A percentile compares a stretch with the other conserved stretches of the same genome.
Evolutionary conservation across 2,888 invertebrate species (phyloP).

Genomic region (Temnothorax unifasciatus): DNA sequence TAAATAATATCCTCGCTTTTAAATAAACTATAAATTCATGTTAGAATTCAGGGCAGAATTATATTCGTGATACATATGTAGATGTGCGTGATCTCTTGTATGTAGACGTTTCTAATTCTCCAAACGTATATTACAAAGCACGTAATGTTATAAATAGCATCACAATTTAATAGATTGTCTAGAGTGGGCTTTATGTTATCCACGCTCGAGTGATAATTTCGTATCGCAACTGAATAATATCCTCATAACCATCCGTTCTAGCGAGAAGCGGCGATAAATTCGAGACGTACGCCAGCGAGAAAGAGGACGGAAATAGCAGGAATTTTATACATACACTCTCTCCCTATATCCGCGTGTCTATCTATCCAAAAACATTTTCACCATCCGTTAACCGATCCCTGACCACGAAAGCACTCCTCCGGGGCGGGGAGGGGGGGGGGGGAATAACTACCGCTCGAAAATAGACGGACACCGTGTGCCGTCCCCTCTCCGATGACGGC

Average conservation of each 20-base stretch:
- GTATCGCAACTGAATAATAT: constrained; percentile 21
- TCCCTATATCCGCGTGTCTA: neutral
- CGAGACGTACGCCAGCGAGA: neutral
- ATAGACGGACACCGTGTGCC: constrained; percentile 18
- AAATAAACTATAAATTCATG: neutral
- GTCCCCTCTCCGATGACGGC: neutral
- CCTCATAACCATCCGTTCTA: neutral
- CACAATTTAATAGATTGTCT: constrained; percentile 10
- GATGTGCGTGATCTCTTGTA: too few relatives aligned
- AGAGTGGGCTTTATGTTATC: neutral
- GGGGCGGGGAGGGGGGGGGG: too few relatives aligned
- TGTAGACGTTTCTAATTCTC: neutral
- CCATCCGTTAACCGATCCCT: constrained; percentile 35
- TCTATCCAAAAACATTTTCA: constrained; percentile 30
- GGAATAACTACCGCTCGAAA: constrained; percentile 34
- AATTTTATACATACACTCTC: constrained; percentile 27
- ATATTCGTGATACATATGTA: neutral
- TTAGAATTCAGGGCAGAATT: neutral
- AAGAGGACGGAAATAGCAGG: neutral
- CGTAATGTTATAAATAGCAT: constrained; percentile 10
- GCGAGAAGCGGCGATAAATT: constrained; percentile 16
- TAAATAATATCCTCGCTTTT: neutral
- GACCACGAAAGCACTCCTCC: neutral
- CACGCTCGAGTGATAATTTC: constrained; percentile 11
- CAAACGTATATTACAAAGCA: neutral